Conservation (phyloP, 2,113 vertebrate genomes). For the Prolemur simus region DNA sequence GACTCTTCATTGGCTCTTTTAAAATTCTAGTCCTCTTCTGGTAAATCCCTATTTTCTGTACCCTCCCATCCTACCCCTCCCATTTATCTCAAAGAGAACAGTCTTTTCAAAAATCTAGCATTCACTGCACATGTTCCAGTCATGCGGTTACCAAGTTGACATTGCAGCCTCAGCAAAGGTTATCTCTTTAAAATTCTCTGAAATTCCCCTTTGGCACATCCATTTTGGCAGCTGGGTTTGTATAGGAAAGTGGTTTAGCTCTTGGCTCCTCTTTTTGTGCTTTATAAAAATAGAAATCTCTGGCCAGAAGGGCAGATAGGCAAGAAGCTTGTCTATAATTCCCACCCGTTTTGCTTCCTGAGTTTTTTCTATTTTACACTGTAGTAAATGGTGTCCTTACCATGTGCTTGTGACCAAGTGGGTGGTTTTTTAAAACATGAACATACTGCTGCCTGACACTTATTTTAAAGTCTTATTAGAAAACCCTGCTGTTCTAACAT, state of each 20-base stretch:
- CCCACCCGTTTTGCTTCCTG: constrained; percentile 17
- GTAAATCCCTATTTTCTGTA: not conserved
- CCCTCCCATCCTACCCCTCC: not conserved
- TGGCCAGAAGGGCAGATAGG: constrained; percentile 77
- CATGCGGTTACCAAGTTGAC: constrained; percentile 81
- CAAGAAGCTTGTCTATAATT: constrained; percentile 57
- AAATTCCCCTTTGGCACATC: constrained; percentile 84
- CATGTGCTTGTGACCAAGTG: not conserved
- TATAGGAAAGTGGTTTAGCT: constrained; percentile 75
- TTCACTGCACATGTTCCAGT: constrained; percentile 79
- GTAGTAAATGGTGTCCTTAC: not conserved
- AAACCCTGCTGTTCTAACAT: not conserved
- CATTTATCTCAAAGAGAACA: constrained; percentile 70
- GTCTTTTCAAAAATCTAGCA: constrained; percentile 73
- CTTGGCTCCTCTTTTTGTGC: constrained; percentile 71
- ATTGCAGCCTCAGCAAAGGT: constrained; percentile 86
- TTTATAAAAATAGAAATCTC: constrained; percentile 80
- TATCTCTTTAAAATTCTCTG: constrained; percentile 85
- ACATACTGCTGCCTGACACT: not conserved
- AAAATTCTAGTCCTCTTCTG: not conserved
- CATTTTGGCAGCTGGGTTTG: constrained; percentile 83
- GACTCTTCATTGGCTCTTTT: not conserved
- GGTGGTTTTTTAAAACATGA: constrained; percentile 34
- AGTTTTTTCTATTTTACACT: constrained; percentile 46
- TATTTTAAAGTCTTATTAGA: not conserved